A percentile compares a stretch with the other conserved stretches of the same genome.
Conservation (phyloP, 2,888 invertebrate species). For the Diadromus collaris region DNA sequence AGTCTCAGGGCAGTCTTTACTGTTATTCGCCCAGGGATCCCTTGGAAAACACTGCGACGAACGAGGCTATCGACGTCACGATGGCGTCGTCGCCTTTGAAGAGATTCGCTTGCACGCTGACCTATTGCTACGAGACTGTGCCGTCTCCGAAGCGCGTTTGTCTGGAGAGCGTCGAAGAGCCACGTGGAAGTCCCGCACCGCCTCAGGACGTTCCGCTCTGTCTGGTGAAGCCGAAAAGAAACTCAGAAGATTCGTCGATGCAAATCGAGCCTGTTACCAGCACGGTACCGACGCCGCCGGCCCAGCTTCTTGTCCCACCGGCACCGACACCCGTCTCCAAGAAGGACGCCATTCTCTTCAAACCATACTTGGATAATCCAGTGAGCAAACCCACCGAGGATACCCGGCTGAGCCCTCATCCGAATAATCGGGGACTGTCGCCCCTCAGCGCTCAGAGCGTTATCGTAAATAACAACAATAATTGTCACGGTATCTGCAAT, state of each 20-base stretch:
- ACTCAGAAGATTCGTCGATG: conserved; percentile 53
- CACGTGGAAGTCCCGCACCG: conserved; percentile 64
- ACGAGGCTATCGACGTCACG: conserved; percentile 50
- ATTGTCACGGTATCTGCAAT: conserved; percentile 74
- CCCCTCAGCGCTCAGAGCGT: conserved; percentile 56
- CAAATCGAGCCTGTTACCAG: conserved; percentile 72
- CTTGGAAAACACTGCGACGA: conserved; percentile 35
- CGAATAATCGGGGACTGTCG: conserved; percentile 61
- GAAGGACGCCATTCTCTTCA: conserved; percentile 88
- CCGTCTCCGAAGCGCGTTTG: conserved; percentile 71
- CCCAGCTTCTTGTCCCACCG: conserved; percentile 58
- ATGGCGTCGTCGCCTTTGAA: conserved; percentile 61
- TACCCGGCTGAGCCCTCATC: conserved; percentile 55
- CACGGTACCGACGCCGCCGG: conserved; percentile 69
- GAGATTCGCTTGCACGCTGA: conserved; percentile 66
- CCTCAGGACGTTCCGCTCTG: conserved; percentile 79
- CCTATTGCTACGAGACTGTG: conserved; percentile 69
- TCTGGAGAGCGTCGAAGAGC: conserved; percentile 62
- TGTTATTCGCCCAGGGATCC: conserved; percentile 72
- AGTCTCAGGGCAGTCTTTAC: conserved; percentile 64
- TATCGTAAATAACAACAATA: conserved; percentile 71
- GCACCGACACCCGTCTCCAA: conserved; percentile 77
- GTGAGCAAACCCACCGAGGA: conserved; percentile 79
- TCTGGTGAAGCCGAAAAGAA: conserved; percentile 77
- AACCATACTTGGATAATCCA: conserved; percentile 88